Conservation (phyloP, 2,888 invertebrate species). For the Camptogramma bilineatum region DNA sequence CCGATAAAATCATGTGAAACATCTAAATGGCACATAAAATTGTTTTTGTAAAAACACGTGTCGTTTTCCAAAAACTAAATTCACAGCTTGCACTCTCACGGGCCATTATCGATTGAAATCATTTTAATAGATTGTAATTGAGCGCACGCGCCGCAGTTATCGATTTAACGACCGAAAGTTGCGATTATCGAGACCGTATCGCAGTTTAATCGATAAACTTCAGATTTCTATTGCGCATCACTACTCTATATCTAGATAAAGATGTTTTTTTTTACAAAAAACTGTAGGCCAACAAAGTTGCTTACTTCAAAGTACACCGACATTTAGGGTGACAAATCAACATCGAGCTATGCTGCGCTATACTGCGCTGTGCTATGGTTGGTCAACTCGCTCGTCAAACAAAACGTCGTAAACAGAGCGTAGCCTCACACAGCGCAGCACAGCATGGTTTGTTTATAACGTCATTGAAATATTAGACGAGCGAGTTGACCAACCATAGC, state of each 20-base stretch:
- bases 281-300: too few species aligned
- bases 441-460: too few species aligned
- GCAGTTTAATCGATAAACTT: constrained; percentile 49
- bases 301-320: too few species aligned
- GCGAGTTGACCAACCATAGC: too few species aligned
- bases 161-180: constrained; percentile 70
- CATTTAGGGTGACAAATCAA: too few species aligned
- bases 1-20: neutral
- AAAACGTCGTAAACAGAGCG: too few species aligned
- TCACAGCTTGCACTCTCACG: constrained; percentile 69
- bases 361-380: too few species aligned
- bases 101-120: constrained; percentile 77
- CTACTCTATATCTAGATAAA: constrained; percentile 15
- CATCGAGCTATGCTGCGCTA: too few species aligned
- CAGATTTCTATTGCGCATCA: constrained; percentile 37
- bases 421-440: too few species aligned
- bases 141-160: constrained; percentile 66
- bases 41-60: constrained; percentile 21
- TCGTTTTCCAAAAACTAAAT: constrained; percentile 53
- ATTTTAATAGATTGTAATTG: constrained; percentile 77
- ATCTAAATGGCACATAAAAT: neutral
- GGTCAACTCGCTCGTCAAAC: too few species aligned
- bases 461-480: too few species aligned
- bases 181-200: constrained; percentile 64
- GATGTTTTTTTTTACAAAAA: too few species aligned